These are phyloP conservation scores for Cremastobaeus sp. DNA, from an alignment of 2,888 invertebrate species.

Conservation along the genomic window DNA sequence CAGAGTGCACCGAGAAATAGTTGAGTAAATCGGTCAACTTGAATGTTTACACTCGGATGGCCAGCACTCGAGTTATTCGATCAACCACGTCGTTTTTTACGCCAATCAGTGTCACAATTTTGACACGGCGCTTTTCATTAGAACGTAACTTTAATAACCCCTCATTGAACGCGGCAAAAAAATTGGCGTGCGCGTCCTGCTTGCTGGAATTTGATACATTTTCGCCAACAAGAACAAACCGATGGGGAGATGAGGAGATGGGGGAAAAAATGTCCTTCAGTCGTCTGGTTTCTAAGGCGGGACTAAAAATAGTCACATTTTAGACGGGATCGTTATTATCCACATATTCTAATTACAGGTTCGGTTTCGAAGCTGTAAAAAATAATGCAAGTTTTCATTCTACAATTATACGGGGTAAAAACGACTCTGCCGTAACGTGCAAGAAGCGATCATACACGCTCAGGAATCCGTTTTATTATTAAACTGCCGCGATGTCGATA, in stretches of 20 bases:
- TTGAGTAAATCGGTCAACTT: slow-evolving; percentile 56
- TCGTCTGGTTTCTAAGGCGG: no score
- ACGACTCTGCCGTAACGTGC: slow-evolving; percentile 47
- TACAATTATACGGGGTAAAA: slow-evolving; percentile 51
- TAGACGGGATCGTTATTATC: slow-evolving; percentile 3
- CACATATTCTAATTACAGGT: slow-evolving; percentile 23
- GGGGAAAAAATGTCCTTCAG: no score
- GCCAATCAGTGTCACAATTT: slow-evolving; percentile 23
- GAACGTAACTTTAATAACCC: slow-evolving; percentile 1
- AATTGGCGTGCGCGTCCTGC: neutral
- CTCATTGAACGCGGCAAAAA: neutral
- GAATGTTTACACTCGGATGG: slow-evolving; percentile 53
- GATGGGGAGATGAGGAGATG: no score
- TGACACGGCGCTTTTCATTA: slow-evolving; percentile 19
- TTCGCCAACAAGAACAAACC: no score
- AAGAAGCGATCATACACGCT: slow-evolving; percentile 35
- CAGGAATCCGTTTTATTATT: slow-evolving; percentile 34
- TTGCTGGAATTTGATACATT: no score
- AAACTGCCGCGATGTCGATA: slow-evolving; percentile 41
- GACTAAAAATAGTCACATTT: neutral
- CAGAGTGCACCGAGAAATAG: slow-evolving; percentile 33
- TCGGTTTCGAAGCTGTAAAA: slow-evolving; percentile 34
- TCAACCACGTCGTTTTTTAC: slow-evolving; percentile 17
- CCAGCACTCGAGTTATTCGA: slow-evolving; percentile 30
- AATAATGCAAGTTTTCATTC: slow-evolving; percentile 47